phyloP scores from a whole-genome alignment of 2,797 vertebrate species.

The Intellagama lesueurii region DNA sequence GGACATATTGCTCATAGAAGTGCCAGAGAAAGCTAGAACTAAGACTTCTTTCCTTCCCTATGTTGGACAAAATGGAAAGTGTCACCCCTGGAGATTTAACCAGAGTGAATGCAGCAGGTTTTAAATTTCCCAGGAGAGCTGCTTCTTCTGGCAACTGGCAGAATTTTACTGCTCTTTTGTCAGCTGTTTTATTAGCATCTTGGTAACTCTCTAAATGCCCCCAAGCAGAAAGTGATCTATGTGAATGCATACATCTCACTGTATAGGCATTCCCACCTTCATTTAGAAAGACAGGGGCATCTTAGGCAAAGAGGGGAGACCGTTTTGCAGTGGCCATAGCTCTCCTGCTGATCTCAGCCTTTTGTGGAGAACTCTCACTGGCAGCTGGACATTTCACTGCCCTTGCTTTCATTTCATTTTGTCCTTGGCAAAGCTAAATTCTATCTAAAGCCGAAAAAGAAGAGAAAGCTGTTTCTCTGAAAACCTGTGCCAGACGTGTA shows the following conservation, averaged over 20 bases:
- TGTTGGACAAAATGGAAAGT: neutral
- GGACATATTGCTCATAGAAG: neutral
- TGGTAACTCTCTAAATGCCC: slow-evolving; percentile 12
- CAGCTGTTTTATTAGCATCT: slow-evolving; percentile 35
- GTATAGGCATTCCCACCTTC: neutral
- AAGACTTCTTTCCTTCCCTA: neutral
- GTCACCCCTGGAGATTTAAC: slow-evolving; percentile 25
- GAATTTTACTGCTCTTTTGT: slow-evolving; percentile 27
- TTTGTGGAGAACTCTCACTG: neutral
- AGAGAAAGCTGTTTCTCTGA: slow-evolving; percentile 4
- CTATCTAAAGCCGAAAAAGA: slow-evolving; percentile 6
- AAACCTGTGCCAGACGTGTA: slow-evolving; percentile 6
- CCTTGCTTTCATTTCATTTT: slow-evolving; percentile 9
- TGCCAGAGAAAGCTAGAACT: neutral
- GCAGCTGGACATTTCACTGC: slow-evolving; percentile 31
- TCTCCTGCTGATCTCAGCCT: neutral
- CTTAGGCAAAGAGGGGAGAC: neutral
- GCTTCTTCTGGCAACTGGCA: slow-evolving; percentile 22
- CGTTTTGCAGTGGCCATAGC: neutral
- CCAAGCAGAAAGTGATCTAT: slow-evolving; percentile 8
- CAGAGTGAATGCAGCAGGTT: slow-evolving; percentile 13
- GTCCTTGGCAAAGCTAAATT: slow-evolving; percentile 33
- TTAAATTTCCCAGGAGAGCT: slow-evolving; percentile 33
- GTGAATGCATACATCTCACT: neutral
- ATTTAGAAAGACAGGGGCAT: neutral